Base-by-base conservation (phyloP, 2,888 invertebrate species). In the Calliopum simillimum region DNA sequence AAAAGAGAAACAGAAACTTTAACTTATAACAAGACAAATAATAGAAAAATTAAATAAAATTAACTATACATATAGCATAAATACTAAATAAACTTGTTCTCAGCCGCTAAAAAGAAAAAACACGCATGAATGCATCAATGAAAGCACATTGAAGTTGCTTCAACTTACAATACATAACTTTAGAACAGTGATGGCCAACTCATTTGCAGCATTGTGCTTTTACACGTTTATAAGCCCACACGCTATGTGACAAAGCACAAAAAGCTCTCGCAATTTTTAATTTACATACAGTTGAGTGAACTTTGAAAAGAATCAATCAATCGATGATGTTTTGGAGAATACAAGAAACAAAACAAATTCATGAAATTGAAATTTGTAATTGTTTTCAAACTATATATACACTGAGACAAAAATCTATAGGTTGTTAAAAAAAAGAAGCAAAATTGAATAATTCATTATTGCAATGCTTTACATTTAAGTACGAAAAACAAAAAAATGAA, bases 321-420 rank as follows among this genome's bases (percentile, higher is more conserved):
- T 78, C 78, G 79, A 73, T 76, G 82, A 82, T 80, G 79, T 77
- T 79, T 76, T 69, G 46, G 56, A 69, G 62, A 70, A 72, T 46
- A 72, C 70, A 72, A n/a, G 68, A 73, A 63, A 70, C 64, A 33
- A 73, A 72, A n/a, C 63, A 65, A 68, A 69, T 70, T 63, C 69
- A 71, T 71, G 51, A 70, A 72, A 64, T 62, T 71, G 68, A 72
- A n/a, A n/a, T n/a, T n/a, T 33, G 33, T 33, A 72, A n/a, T 72
- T 73, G 71, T 74, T 73, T 67, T 67, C 68, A 74, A 73, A 77
- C 64, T 73, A 73, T 73, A 76, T 73, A 73, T 73, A 76, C 62
- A 74, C 71, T 73, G 58, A 71, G 71, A 76, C 46, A 71, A 71
- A 70, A 64, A 68, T 66, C 63, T 64, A 74, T 71, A 73, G 76